These are phyloP conservation scores for Anthopleura xanthogrammica DNA, from an alignment of 92 coral and sea anemone genomes.

Conservation along the genomic window DNA sequence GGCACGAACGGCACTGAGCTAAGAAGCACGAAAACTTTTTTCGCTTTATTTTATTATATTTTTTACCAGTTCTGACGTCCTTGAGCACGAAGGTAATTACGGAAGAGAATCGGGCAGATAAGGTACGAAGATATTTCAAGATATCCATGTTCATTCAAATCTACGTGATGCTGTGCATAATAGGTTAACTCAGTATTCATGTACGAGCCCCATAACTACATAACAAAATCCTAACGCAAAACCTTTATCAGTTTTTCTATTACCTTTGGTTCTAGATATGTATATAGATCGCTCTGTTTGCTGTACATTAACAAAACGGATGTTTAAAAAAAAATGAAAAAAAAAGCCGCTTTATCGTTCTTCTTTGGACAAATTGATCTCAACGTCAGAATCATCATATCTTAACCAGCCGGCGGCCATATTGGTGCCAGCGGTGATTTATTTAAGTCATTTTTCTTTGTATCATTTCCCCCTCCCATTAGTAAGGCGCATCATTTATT, in stretches of 20 bases:
- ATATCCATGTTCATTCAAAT: background rate
- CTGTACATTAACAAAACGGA: background rate
- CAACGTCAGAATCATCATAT: background rate
- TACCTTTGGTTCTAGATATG: background rate
- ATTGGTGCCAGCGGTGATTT: conserved; percentile 31
- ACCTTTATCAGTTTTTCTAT: background rate
- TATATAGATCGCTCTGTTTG: background rate
- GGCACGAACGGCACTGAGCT: too few relatives aligned
- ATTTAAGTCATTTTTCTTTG: background rate
- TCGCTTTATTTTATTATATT: too few relatives aligned
- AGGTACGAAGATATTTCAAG: background rate
- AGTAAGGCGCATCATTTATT: background rate
- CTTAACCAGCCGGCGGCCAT: conserved; percentile 18
- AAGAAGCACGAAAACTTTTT: too few relatives aligned
- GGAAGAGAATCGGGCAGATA: background rate
- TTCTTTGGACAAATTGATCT: background rate
- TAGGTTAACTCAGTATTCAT: background rate
- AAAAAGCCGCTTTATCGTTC: background rate
- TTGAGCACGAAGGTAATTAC: too few relatives aligned
- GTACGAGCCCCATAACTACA: background rate
- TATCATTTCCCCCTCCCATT: background rate
- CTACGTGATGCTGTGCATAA: background rate
- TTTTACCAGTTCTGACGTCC: too few relatives aligned
- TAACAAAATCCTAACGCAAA: background rate
- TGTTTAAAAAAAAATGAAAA: background rate